Base-by-base conservation (phyloP, 2,113 vertebrate species). In the Gymnarchus niloticus region DNA sequence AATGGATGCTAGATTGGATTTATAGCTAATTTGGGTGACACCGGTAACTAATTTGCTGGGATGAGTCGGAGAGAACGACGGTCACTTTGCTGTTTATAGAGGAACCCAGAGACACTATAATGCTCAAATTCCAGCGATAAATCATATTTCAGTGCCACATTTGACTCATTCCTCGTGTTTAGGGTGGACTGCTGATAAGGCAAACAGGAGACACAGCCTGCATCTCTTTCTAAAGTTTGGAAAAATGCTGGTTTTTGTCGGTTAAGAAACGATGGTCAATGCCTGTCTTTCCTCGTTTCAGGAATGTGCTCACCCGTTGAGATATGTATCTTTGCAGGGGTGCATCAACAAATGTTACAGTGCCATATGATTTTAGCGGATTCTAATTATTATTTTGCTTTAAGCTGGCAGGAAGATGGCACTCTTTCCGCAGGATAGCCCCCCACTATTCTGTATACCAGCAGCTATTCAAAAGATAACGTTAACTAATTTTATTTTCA, bases 31-130 rank as follows among this genome's bases (percentile, higher is more conserved):
- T 54, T 54, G n/a, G n/a, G n/a, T n/a, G n/a, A 73, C 41, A 78
- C 46, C 37, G 44, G 44, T 78, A 78, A 78, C 76, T 48, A 78
- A 78, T 81, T 44, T 81, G 44, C 80, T 54, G n/a, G 80, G 10
- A 81, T 81, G 51, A 52, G 10, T 81, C 33, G n/a, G 25, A 33
- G 23, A 28, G 6, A n/a, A 28, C 10, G n/a, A 28, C 23, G 25
- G 17, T 81, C 80, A 54, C 12, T 81, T 81, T 81, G 21, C 49
- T 81, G 33, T 81, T 54, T 48, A 81, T 17, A 48, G 76, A 44
- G 52, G 33, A 21, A 52, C 48, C 46, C 76, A 78, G 41, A 48
- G 21, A 23, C 44, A 78, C 46, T 48, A 6, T 48, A 78, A 37
- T 73, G 14, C 61, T 33, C 33, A 73, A 73, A 17, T 14, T 33